phyloP scores from a whole-genome alignment of 2,113 vertebrate genomes.

The Seriola quinqueradiata region DNA sequence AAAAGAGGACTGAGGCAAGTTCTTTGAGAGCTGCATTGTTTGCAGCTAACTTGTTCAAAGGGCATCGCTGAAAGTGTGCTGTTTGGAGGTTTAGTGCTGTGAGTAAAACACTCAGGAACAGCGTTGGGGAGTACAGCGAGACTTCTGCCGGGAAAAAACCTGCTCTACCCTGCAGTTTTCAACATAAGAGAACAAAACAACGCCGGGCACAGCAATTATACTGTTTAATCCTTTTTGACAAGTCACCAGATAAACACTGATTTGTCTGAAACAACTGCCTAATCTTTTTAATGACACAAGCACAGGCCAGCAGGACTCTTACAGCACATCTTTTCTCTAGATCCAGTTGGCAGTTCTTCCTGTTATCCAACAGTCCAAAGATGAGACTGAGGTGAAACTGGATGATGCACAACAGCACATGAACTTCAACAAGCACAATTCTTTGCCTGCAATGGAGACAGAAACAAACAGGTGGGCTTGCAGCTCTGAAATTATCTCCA shows the following conservation, averaged over 20 bases:
- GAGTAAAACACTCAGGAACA: constrained; percentile 27
- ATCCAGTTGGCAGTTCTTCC: neutral
- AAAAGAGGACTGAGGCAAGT: constrained; percentile 43
- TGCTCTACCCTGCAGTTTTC: constrained; percentile 19
- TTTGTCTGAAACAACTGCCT: constrained; percentile 4
- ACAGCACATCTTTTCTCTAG: neutral
- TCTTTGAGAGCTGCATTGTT: constrained; percentile 59
- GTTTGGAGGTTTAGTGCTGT: constrained; percentile 36
- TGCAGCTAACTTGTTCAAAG: constrained; percentile 44
- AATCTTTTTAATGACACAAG: constrained; percentile 33
- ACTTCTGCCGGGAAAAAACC: constrained; percentile 47
- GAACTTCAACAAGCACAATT: constrained; percentile 1
- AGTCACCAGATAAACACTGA: constrained; percentile 29
- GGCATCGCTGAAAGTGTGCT: constrained; percentile 15
- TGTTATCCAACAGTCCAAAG: neutral
- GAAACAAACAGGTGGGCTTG: constrained; percentile 6
- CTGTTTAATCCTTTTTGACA: neutral
- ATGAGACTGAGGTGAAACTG: constrained; percentile 3
- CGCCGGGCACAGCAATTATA: neutral
- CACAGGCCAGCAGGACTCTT: constrained; percentile 44
- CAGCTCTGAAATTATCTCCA: neutral
- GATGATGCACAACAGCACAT: constrained; percentile 33
- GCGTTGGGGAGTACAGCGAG: constrained; percentile 37
- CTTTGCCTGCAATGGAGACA: constrained; percentile 45
- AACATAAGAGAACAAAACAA: constrained; percentile 6